Evolutionary conservation across 2,113 vertebrate genomes (phyloP), one percentile per base, ranked within the genome.

Genomic region (Mormyrus iriodes): DNA sequence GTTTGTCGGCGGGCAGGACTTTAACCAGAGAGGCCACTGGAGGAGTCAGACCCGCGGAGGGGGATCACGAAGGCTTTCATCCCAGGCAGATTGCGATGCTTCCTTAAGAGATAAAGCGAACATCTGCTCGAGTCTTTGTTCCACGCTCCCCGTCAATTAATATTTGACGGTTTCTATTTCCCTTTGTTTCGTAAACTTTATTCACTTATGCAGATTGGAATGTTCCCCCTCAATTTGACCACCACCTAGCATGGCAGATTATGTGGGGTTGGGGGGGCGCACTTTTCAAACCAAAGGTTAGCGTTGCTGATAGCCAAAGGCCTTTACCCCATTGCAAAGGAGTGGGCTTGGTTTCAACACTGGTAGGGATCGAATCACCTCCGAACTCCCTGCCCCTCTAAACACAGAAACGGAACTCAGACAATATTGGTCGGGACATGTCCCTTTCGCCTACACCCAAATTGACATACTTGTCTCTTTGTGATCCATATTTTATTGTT

Each of bases 61-160:
- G 92, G 53, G 87, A 90, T 65, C 91, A 82, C 44, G 42, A 27
- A 65, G 87, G 46, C 91, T 94, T 94, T 95, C 93, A 94, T 94
- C 91, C 92, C 84, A 7, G 88, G 53, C 93, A 91, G 92, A 46
- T 89, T 83, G 92, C 90, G 91, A 93, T 92, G 93, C 83, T 58
- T 92, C 92, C 92, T 91, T 91, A 92, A 53, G 90, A 90, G 89
- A 93, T 92, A 89, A 92, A 89, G 76, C 24, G 83, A 93, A 94
- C 94, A 95, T 94, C 94, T 96, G 95, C 94, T 94, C 87, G 51
- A 2, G 88, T 87, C 92, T 93, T 90, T 90, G 91, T 93, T 82
- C 27, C 44, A 44, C 48, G 44, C 85, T 87, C 85, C 65, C 48
- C 2, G 27, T 90, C 91, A 89, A 90, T 90, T 88, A 90, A 89